Evolutionary conservation across 2,797 vertebrate genomes (phyloP).

Genomic region (Clarias pachynema): DNA sequence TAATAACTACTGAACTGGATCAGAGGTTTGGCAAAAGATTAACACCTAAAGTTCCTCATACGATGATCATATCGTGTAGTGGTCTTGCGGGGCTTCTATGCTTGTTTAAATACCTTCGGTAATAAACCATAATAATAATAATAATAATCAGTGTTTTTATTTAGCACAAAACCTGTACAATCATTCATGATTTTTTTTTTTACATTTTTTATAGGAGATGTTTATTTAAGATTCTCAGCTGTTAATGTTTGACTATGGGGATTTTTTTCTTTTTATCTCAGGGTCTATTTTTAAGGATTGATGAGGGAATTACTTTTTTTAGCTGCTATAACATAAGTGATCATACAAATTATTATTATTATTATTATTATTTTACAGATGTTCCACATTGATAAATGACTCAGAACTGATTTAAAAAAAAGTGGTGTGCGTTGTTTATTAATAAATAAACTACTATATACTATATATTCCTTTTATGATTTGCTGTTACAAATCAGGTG

Average conservation of each 20-base stretch:
- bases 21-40: too few relatives aligned
- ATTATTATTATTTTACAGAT: background rate
- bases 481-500: background rate
- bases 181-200: background rate
- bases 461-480: background rate
- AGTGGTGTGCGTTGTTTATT: background rate
- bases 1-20: too few relatives aligned
- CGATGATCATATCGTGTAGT: too few relatives aligned
- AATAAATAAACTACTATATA: background rate
- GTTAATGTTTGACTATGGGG: conserved; percentile 15
- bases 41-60: too few relatives aligned
- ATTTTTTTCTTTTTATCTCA: conserved; percentile 33
- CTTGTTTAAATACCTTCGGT: background rate
- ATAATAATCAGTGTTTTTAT: background rate
- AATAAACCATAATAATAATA: too few relatives aligned
- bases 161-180: background rate
- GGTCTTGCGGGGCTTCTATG: too few relatives aligned
- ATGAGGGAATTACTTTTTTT: background rate
- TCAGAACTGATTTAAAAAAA: background rate
- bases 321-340: background rate
- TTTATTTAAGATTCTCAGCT: background rate
- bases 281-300: background rate
- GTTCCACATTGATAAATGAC: background rate
- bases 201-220: background rate
- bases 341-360: background rate